Evolutionary conservation across 2,113 vertebrate genomes (phyloP), one percentile per base, ranked within the genome.

Genomic region (Aythya baeri): DNA sequence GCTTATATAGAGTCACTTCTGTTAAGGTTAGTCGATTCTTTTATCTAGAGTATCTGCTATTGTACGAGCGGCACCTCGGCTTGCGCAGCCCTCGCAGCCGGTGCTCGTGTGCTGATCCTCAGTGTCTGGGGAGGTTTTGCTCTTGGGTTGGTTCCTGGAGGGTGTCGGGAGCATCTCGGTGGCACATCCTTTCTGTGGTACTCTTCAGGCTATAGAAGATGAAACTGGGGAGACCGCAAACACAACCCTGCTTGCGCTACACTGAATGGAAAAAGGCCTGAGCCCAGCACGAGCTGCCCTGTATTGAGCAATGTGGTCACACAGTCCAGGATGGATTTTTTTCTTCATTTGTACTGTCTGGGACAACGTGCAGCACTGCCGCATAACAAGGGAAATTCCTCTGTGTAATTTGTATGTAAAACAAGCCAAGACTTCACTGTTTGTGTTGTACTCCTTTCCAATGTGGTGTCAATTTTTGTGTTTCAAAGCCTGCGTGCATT

Each of bases 1-100:
- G 67, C 75, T 62, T 79, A 22, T 79, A n/a, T 89, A 87, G 92
- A 13, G 72, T 55, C 59, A 32, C n/a, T 55, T 86, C 66, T 89
- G 50, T 82, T 76, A 63, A 77, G 76, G 58, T 78, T 75, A 93
- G 89, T 29, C 70, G 86, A 55, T 75, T 74, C 38, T 74, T 92
- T 88, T 90, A 70, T 80, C 59, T 85, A 67, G 67, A n/a, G 49
- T 91, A 72, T 50, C 27, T 17, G 0, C 3, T 58, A 59, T 32
- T 49, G 65, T 79, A 44, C 0, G 17, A 58, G 82, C 3, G 1
- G 82, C 63, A 17, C 27, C 34, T 32, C 2, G 2, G 22, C 44
- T 2, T 3, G 66, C 32, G 32, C 74, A 71, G 86, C 83, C 32
- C 80, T 36, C 36, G 17, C 38, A 1, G 5, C 43, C 0, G 1